Percentiles rank a stretch among this genome's conserved stretches.
Conservation (phyloP, 2,888 invertebrate genomes). For the Horisme vitalbata region DNA sequence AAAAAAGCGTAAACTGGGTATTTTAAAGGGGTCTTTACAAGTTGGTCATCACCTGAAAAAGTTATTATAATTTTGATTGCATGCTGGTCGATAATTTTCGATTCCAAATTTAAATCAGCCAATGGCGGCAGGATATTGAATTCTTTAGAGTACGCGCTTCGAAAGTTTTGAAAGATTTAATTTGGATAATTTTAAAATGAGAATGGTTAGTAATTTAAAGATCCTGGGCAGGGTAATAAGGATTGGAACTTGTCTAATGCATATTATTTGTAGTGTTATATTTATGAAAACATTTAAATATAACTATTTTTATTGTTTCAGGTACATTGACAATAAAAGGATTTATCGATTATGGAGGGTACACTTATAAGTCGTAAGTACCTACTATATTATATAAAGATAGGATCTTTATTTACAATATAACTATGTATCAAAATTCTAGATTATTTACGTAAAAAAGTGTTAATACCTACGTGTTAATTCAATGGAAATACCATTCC, state of each 20-base stretch:
- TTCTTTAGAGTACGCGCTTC: conserved; percentile 37
- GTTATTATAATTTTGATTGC: conserved; percentile 70
- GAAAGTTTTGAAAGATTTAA: conserved; percentile 24
- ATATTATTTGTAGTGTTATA: background rate
- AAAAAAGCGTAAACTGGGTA: conserved; percentile 8
- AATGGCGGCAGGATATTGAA: conserved; percentile 63
- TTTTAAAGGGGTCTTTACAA: conserved; percentile 29
- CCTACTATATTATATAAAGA: no score
- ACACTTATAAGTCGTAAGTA: no score
- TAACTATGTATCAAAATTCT: no score
- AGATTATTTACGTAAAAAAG: no score
- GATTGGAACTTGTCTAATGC: background rate
- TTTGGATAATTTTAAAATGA: conserved; percentile 20
- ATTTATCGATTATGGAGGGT: no score
- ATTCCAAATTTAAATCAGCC: conserved; percentile 36
- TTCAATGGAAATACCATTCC: no score
- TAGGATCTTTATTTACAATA: no score
- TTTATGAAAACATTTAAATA: background rate
- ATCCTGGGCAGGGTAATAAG: no score
- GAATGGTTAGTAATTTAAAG: no score
- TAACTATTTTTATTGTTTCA: no score
- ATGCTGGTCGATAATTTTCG: conserved; percentile 55
- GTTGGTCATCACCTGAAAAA: conserved; percentile 47
- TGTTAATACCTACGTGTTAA: no score
- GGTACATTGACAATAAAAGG: no score